Conservation (phyloP, 1,140 invertebrate species). For the Panagrolaimus sp. region DNA sequence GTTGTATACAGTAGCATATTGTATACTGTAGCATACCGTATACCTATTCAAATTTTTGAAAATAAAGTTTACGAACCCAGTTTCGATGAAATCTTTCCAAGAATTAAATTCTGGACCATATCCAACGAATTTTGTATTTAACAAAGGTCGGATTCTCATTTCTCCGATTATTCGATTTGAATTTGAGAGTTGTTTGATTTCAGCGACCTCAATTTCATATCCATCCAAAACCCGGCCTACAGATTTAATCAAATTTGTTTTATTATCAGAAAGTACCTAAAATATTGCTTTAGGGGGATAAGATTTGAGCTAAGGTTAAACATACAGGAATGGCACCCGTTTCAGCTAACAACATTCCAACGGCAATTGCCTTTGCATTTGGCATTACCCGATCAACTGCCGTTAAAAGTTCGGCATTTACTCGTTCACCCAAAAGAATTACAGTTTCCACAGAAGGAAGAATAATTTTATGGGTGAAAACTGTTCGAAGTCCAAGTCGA, state of each 20-base stretch:
- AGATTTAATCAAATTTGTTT: conserved; percentile 51
- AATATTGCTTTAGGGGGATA: too few species aligned
- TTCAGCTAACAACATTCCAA: conserved; percentile 58
- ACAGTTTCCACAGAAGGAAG: conserved; percentile 51
- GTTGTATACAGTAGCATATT: too few species aligned
- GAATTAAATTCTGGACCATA: conserved; percentile 50
- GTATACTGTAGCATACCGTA: too few species aligned
- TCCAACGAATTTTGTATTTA: conserved; percentile 49
- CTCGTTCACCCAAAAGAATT: conserved; percentile 54
- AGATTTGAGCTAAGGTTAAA: too few species aligned
- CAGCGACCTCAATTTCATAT: conserved; percentile 38
- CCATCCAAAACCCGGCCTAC: conserved; percentile 52
- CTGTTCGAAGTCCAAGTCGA: conserved; percentile 19
- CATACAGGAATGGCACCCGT: conserved; percentile 51
- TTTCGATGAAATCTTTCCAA: conserved; percentile 42
- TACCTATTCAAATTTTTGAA: not conserved
- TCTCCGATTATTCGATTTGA: conserved; percentile 47
- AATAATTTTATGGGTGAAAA: conserved; percentile 36
- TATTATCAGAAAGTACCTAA: conserved; percentile 54
- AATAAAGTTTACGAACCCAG: conserved; percentile 40
- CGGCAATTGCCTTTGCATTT: conserved; percentile 56
- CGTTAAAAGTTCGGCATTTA: conserved; percentile 47
- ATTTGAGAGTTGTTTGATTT: conserved; percentile 22
- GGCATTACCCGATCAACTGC: conserved; percentile 44
- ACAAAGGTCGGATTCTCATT: conserved; percentile 38